Base-by-base conservation (phyloP, 2,113 vertebrate genomes). In the Colaptes auratus region DNA sequence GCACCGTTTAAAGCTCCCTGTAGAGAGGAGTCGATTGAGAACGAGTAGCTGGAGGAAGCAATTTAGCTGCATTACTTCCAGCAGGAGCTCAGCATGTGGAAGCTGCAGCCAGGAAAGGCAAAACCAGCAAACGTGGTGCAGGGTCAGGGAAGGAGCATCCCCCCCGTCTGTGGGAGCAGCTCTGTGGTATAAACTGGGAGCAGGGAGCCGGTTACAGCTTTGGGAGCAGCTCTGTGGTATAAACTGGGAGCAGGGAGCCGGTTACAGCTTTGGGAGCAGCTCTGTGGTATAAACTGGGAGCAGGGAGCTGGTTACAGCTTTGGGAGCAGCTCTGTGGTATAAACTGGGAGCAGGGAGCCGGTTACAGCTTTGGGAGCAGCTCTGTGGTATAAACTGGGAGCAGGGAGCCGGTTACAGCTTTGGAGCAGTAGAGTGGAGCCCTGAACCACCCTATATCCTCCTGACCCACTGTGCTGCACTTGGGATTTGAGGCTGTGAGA, bases 31-130 rank as follows among this genome's bases (percentile, higher is more conserved):
- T 94, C 89, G 92, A 91, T 87, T 53, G 77, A 88, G 88, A 95
- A 66, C 4, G 58, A 93, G 92, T 81, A 92, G 82, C 86, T 79
- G 66, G 89, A 94, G 86, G 92, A 94, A 96, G 79, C 90, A 92
- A 90, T 96, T 94, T 82, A 82, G 93, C 89, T 86, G 73, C 42
- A 78, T 93, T 92, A 86, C 75, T 91, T 95, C 83, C 91, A 96
- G 69, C 82, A 74, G 3, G 25, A 93, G 60, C 92, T 77, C 96
- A 90, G 87, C 77, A 31, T 52, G 66, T 78, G 82, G 88, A 94
- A 95, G 50, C 9, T 0, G 46, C 66, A 87, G 81, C 59, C 74
- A 59, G 50, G 69, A 92, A 90, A 89, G 53, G 73, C 58, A 86
- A 70, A 91, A 48, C 1, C 23, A 18, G 83, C 50, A 84, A 69